Conservation (phyloP, 2,113 vertebrate genomes). For the Entelurus aequoreus region DNA sequence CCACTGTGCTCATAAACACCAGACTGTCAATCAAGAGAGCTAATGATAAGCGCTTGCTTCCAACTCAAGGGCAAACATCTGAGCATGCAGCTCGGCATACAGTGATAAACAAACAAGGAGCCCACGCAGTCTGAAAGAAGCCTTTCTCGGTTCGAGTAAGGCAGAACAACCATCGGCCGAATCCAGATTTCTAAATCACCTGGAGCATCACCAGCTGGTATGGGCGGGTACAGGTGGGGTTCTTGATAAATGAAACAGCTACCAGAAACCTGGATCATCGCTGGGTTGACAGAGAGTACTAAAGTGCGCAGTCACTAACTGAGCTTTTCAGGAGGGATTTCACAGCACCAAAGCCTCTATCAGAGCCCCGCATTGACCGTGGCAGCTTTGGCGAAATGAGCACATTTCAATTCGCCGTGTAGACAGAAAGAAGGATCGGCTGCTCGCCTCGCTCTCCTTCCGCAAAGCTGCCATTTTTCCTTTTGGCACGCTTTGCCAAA, state of each 20-base stretch:
- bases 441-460: conserved; percentile 52
- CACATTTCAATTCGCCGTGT: conserved; percentile 62
- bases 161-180: conserved; percentile 31
- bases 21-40: conserved; percentile 57
- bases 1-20: conserved; percentile 39
- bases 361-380: conserved; percentile 55
- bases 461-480: conserved; percentile 59
- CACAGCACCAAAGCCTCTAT: conserved; percentile 62
- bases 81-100: conserved; percentile 35
- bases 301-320: conserved; percentile 39
- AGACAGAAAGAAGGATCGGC: conserved; percentile 68
- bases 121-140: conserved; percentile 1
- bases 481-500: conserved; percentile 67
- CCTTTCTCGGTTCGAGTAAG: conserved; percentile 16
- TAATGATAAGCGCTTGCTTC: conserved; percentile 55
- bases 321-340: conserved; percentile 54
- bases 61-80: conserved; percentile 58
- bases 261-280: conserved; percentile 26
- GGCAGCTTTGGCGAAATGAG: conserved; percentile 65
- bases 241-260: too few species aligned
- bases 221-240: conserved; percentile 34
- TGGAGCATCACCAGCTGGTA: conserved; percentile 35
- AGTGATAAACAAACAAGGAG: conserved; percentile 41
- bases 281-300: conserved; percentile 39
- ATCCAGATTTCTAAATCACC: conserved; percentile 27